A percentile compares a stretch with the other conserved stretches of the same genome.
phyloP scores from a whole-genome alignment of 2,113 vertebrate species.

The Macquaria australasica region DNA sequence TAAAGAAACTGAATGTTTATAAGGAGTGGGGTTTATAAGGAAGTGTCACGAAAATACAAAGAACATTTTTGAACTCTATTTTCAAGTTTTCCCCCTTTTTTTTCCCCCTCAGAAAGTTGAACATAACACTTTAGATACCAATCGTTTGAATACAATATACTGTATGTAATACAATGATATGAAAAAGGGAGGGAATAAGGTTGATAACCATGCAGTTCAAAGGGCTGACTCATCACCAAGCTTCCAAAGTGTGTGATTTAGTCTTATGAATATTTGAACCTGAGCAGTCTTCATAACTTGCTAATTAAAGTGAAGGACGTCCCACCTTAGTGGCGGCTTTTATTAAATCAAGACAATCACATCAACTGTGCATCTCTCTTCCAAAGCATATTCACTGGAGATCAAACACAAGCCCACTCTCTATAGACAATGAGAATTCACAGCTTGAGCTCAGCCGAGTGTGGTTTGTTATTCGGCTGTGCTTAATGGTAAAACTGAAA shows the following conservation, averaged over 20 bases:
- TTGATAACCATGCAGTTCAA: slow-evolving; percentile 32
- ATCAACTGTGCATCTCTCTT: slow-evolving; percentile 18
- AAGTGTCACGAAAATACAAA: background rate
- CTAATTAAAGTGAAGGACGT: slow-evolving; percentile 68
- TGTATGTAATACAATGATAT: background rate
- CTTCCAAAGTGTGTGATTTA: slow-evolving; percentile 3
- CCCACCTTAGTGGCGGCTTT: slow-evolving; percentile 21
- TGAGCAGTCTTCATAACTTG: slow-evolving; percentile 33
- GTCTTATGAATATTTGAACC: slow-evolving; percentile 39
- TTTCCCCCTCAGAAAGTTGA: background rate
- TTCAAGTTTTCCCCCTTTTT: background rate
- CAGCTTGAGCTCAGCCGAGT: background rate
- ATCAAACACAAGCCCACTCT: slow-evolving; percentile 61
- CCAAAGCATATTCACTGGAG: slow-evolving; percentile 17
- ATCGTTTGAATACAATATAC: background rate
- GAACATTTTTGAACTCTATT: background rate
- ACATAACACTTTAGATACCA: background rate
- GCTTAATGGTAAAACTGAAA: slow-evolving; percentile 28
- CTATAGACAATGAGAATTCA: slow-evolving; percentile 22
- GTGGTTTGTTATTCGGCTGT: slow-evolving; percentile 18
- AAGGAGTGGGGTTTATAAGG: background rate
- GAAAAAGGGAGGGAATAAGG: background rate
- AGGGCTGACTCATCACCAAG: slow-evolving; percentile 25
- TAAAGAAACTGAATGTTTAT: background rate
- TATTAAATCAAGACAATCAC: slow-evolving; percentile 53